Base-by-base conservation (phyloP, 2,797 vertebrate species). In the Cryptoblepharus egeriae region DNA sequence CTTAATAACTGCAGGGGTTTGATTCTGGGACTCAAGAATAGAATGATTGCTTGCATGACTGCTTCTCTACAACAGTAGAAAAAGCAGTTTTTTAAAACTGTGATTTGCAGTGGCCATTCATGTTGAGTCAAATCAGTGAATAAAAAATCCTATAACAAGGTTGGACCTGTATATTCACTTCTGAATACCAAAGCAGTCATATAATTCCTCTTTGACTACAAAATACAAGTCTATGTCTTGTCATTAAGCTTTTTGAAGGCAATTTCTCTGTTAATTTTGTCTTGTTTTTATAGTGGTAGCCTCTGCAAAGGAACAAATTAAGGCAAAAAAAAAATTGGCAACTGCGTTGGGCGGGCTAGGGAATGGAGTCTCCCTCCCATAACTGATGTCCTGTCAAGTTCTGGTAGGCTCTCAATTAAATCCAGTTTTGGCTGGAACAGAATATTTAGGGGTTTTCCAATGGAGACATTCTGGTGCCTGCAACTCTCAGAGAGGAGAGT, bases 91-190 rank as follows among this genome's bases (percentile, higher is more conserved):
- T n/a, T n/a, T n/a, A n/a, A n/a, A n/a, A n/a, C n/a, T n/a, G n/a
- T n/a, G n/a, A n/a, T n/a, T n/a, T n/a, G n/a, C n/a, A n/a, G n/a
- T n/a, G n/a, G n/a, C n/a, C n/a, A n/a, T n/a, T n/a, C n/a, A n/a
- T n/a, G n/a, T n/a, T n/a, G n/a, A n/a, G n/a, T n/a, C n/a, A n/a
- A n/a, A n/a, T n/a, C n/a, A n/a, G n/a, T n/a, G n/a, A n/a, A n/a
- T n/a, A n/a, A n/a, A n/a, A n/a, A n/a, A n/a, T n/a, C n/a, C n/a
- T n/a, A n/a, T n/a, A n/a, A n/a, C n/a, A n/a, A n/a, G n/a, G n/a
- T n/a, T n/a, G n/a, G n/a, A n/a, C 92, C 94, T 92, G 92, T 91
- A 94, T 91, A 94, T 94, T 93, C 94, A 95, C 95, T 94, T 95
- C 95, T 91, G 93, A 95, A 87, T 81, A 94, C 93, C 93, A 91